A percentile compares a stretch with the other conserved stretches of the same genome.
These are phyloP conservation scores for Lasius fuliginosus DNA, from an alignment of 2,888 invertebrate genomes.

Conservation along the genomic window DNA sequence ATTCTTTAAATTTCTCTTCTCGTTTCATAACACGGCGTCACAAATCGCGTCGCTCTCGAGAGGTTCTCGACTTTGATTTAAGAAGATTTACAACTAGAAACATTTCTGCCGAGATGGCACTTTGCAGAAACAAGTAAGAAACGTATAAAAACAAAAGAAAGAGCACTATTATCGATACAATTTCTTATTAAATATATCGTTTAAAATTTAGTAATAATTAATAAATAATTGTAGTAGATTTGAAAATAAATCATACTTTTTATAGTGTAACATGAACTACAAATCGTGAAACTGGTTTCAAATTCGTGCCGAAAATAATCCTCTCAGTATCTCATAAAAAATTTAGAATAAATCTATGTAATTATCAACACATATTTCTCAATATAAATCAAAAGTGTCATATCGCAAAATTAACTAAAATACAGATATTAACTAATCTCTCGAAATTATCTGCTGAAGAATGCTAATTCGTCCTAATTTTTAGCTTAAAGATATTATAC, in stretches of 20 bases:
- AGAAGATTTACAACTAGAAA: conserved; percentile 38
- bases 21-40: conserved; percentile 18
- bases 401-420: background rate
- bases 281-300: background rate
- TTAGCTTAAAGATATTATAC: background rate
- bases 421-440: background rate
- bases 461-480: background rate
- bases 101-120: conserved; percentile 29
- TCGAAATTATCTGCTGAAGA: background rate
- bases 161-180: background rate
- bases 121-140: conserved; percentile 18
- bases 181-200: background rate
- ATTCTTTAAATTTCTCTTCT: conserved; percentile 47
- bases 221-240: background rate
- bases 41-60: conserved; percentile 38
- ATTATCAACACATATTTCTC: background rate
- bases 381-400: background rate
- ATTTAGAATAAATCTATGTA: background rate
- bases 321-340: background rate
- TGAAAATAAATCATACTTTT: background rate
- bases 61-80: conserved; percentile 45
- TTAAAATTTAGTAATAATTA: background rate
- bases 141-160: background rate
- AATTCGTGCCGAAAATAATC: background rate
- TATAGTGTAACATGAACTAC: background rate